Percentiles rank a stretch among this genome's conserved stretches.
Evolutionary conservation across 2,113 vertebrate species (phyloP).

Genomic region (Catharus fuscescens): DNA sequence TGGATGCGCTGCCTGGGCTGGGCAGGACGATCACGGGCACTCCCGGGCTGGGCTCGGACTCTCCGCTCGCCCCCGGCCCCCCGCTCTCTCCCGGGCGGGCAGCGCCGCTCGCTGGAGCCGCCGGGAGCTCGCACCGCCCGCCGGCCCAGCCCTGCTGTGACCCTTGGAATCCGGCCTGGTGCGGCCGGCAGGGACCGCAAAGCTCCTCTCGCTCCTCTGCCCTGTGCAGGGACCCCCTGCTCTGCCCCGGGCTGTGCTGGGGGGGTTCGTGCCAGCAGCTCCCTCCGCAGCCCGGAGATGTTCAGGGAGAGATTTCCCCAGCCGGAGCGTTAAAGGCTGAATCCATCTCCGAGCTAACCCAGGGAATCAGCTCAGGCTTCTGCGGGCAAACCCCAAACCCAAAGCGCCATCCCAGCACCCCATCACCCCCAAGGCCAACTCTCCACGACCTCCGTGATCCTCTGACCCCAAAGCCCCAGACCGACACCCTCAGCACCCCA

Average conservation of each 20-base stretch:
- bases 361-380: not conserved
- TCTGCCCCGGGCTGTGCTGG: accelerated
- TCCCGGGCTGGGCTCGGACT: too few species aligned
- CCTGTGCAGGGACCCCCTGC: not conserved
- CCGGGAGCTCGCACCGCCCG: too few species aligned
- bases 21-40: too few species aligned
- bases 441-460: too few species aligned
- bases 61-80: too few species aligned
- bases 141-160: too few species aligned
- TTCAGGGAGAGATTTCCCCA: not conserved
- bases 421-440: not conserved
- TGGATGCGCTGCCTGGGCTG: not conserved
- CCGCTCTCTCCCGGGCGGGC: not conserved
- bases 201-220: not conserved
- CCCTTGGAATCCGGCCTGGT: too few species aligned
- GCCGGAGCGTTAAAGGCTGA: not conserved
- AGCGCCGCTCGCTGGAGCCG: constrained; percentile 21
- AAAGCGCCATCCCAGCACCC: not conserved
- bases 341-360: not conserved
- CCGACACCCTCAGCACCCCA: not conserved
- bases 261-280: not conserved
- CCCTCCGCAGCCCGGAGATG: not conserved
- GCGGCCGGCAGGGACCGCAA: not conserved
- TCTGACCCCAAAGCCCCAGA: not conserved
- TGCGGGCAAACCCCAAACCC: not conserved